Conservation (phyloP, 2,113 vertebrate species). For the Archilochus colubris region DNA sequence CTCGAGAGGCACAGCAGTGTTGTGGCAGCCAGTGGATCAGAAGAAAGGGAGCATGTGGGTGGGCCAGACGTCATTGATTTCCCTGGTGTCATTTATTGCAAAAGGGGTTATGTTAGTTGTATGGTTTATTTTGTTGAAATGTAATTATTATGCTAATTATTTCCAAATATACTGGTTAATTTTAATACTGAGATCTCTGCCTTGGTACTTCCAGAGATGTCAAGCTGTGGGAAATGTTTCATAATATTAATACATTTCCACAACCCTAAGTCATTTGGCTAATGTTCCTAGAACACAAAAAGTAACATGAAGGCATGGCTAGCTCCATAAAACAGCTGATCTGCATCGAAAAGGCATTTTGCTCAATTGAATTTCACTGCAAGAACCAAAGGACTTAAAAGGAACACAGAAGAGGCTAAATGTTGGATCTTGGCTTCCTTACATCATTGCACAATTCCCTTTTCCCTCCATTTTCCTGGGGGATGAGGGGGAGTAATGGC, state of each 20-base stretch:
- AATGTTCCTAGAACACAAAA: neutral
- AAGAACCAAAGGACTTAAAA: neutral
- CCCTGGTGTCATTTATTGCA: constrained; percentile 15
- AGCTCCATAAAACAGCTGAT: neutral
- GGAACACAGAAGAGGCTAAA: neutral
- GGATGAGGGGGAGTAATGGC: neutral
- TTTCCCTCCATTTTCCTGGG: neutral
- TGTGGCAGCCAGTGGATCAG: neutral
- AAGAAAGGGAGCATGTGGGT: constrained; percentile 29
- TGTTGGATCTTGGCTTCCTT: neutral
- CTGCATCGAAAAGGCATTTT: constrained; percentile 8
- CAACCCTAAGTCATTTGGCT: constrained; percentile 3
- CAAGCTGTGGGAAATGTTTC: constrained; percentile 24
- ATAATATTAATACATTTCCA: neutral
- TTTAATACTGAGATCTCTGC: constrained; percentile 7
- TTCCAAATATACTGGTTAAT: constrained; percentile 35
- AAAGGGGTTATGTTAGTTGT: constrained; percentile 16
- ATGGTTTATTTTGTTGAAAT: constrained; percentile 21
- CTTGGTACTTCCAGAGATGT: neutral
- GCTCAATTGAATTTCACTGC: neutral
- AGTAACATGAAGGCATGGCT: neutral
- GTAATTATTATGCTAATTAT: constrained; percentile 42
- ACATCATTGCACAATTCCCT: constrained; percentile 2
- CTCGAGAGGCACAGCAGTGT: neutral
- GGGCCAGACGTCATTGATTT: constrained; percentile 43